These are phyloP conservation scores for Tillus elongatus DNA, from an alignment of 2,888 invertebrate species.

Conservation along the genomic window DNA sequence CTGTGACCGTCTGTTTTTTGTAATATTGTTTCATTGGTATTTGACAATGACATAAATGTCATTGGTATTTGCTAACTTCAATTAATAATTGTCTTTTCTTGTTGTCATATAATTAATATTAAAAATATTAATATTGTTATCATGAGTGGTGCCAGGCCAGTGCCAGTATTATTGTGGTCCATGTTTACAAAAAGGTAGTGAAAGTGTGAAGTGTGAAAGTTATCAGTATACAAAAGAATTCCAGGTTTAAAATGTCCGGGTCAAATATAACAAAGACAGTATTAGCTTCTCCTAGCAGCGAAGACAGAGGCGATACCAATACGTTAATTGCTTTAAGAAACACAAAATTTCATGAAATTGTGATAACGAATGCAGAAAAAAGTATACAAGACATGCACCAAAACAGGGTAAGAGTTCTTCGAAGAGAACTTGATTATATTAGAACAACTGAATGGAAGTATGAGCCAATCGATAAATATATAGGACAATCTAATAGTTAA, in stretches of 20 bases:
- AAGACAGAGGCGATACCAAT: neutral
- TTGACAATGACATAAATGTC: no score
- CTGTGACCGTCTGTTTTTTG: no score
- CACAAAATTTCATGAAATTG: constrained; percentile 31
- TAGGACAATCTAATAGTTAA: constrained; percentile 41
- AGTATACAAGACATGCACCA: constrained; percentile 54
- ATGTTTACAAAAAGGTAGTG: no score
- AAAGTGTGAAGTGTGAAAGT: no score
- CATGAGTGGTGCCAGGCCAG: no score
- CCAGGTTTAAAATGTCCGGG: constrained; percentile 4
- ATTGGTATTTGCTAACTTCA: no score
- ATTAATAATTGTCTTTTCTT: no score
- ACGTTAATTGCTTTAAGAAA: neutral
- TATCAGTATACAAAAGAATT: no score
- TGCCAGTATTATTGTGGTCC: no score
- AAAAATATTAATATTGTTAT: no score
- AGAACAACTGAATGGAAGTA: constrained; percentile 76
- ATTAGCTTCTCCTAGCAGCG: neutral
- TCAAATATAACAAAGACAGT: neutral
- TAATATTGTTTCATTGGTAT: no score
- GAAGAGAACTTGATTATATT: constrained; percentile 69
- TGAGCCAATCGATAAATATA: constrained; percentile 59
- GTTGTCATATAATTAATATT: no score
- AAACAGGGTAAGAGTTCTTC: constrained; percentile 58
- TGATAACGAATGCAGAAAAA: constrained; percentile 30